Percentiles rank a stretch among this genome's conserved stretches.
These are phyloP conservation scores for Caretta caretta DNA, from an alignment of 2,113 vertebrate genomes.

Conservation along the genomic window DNA sequence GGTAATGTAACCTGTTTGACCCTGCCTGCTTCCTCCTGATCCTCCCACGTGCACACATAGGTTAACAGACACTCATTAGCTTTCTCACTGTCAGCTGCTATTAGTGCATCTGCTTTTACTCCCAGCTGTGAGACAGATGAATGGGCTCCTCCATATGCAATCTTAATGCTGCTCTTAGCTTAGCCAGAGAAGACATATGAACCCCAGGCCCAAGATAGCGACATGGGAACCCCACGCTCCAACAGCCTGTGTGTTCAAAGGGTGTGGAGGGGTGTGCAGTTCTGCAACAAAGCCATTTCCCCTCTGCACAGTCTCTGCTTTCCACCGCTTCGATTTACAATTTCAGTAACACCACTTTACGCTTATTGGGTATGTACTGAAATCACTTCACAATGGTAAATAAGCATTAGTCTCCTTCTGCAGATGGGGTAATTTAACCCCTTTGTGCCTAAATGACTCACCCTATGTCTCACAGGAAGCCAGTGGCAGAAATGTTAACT, in stretches of 20 bases:
- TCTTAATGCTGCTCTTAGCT: constrained; percentile 16
- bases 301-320: fast-evolving
- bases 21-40: not conserved
- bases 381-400: not conserved
- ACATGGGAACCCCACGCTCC: not conserved
- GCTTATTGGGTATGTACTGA: not conserved
- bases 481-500: not conserved
- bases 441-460: not conserved
- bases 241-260: not conserved
- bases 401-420: not conserved
- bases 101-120: not conserved
- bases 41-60: constrained; percentile 11
- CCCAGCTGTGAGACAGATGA: constrained; percentile 43
- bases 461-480: not conserved
- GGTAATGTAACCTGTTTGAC: not conserved
- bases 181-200: not conserved
- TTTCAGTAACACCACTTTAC: not conserved
- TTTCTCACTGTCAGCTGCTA: constrained; percentile 43
- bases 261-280: not conserved
- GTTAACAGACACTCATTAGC: constrained; percentile 35
- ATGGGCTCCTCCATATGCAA: constrained; percentile 35
- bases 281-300: not conserved
- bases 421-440: not conserved
- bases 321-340: not conserved
- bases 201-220: not conserved